These are phyloP conservation scores for Saimiri boliviensis DNA, from an alignment of 2,113 vertebrate genomes.

Conservation along the genomic window DNA sequence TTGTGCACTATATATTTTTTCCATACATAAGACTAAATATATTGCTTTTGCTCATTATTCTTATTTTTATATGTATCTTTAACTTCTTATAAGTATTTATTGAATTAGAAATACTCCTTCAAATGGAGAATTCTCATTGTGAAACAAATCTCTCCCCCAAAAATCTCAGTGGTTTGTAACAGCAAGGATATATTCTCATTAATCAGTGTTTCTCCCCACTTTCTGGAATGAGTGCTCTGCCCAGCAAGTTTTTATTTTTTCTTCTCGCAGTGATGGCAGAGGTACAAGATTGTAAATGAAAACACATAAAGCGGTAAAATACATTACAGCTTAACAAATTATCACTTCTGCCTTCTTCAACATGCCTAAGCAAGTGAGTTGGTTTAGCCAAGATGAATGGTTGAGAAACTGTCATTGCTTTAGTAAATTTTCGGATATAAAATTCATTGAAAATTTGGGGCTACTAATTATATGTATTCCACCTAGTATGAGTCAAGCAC, in stretches of 20 bases:
- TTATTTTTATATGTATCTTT: background rate
- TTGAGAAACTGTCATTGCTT: background rate
- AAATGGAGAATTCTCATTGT: background rate
- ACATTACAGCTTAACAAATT: background rate
- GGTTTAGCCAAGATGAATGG: background rate
- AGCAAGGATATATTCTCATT: background rate
- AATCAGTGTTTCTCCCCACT: background rate
- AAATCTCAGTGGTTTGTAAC: background rate
- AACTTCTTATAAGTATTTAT: background rate
- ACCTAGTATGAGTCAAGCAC: background rate
- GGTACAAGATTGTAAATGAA: background rate
- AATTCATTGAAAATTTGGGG: background rate
- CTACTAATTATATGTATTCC: background rate
- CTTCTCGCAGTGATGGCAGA: background rate
- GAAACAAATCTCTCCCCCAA: background rate
- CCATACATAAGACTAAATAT: background rate
- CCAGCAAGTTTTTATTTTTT: background rate
- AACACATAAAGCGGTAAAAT: background rate
- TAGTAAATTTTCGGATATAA: background rate
- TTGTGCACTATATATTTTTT: background rate
- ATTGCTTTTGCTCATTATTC: background rate
- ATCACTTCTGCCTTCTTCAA: background rate
- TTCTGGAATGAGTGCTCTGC: background rate
- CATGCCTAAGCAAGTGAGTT: background rate
- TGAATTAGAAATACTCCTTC: background rate